Evolutionary conservation across 2,797 vertebrate species (phyloP), one percentile per base, ranked within the genome.

Genomic region (Zalophus californianus): DNA sequence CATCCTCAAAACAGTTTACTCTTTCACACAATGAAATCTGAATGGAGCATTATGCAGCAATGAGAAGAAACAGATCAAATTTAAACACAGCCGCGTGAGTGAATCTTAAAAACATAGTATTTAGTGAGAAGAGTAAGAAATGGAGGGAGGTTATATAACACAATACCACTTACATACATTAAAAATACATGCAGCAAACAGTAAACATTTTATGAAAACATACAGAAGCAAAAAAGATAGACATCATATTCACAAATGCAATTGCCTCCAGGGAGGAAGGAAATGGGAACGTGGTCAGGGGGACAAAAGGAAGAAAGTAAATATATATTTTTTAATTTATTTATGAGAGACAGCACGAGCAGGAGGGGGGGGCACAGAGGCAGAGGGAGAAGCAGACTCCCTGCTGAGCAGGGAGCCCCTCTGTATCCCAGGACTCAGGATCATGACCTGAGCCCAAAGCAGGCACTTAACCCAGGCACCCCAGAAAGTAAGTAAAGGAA

Each of bases 121-220:
- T 86, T 94, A 94, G 90, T 77, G 86, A 93, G 85, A 87, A 86
- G 83, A 92, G 35, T 85, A 92, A 93, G 80, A 97, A 93, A 94
- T 38, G 48, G 87, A 87, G 94, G 58, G 80, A 96, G 85, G 96
- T 95, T 97, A 90, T 82, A n/a, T 52, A 79, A 92, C 58, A 86
- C 58, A 85, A 70, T 85, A 83, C 72, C 85, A 96, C 96, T 97
- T 96, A 75, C 73, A 77, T 89, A 83, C 64, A 72, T 97, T 95
- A 96, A 97, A 97, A 95, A 94, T 87, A 75, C 72, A 96, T 96
- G 41, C 79, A 54, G 56, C 56, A 35, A 96, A 96, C 38, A 92
- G 94, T 94, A 97, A 97, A 97, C 92, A 95, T 97, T 95, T 97
- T 95, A 73, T 86, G 90, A 94, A 98, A 97, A 85, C 62, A 77